Base-by-base conservation (phyloP, 2,888 invertebrate genomes). In the Mylabris sibirica region DNA sequence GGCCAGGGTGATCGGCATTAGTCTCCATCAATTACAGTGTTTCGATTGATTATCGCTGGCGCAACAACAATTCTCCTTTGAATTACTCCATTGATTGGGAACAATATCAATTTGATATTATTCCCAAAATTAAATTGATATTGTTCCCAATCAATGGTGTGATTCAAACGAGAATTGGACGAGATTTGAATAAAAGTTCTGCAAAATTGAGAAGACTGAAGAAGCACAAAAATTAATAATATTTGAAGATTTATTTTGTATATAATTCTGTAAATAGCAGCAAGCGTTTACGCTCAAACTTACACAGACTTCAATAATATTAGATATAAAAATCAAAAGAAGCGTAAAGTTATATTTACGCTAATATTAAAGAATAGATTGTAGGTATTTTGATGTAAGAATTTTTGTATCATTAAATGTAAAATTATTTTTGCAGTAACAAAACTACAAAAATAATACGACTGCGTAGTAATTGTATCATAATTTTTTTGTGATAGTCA, bases 1-100 rank as follows among this genome's bases (percentile, higher is more conserved):
- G 99, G 99, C 57, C 92, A 96, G 80, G 98, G 99, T 95, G 11
- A 91, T 99, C 86, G 98, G n/a, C n/a, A n/a, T n/a, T n/a, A n/a
- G n/a, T n/a, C n/a, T n/a, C n/a, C n/a, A n/a, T n/a, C n/a, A n/a
- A n/a, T n/a, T n/a, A n/a, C n/a, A n/a, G 98, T 59, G 95, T 99
- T 83, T 87, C 97, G 67, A 96, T 99, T 22, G 98, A 99, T 84
- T 91, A 92, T 77, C 91, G 98, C 77, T 91, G 98, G 72, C 91
- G 93, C 69, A 98, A 98, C 86, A 94, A 94, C n/a, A n/a, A n/a
- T n/a, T n/a, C n/a, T n/a, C 12, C n/a, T 34, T 14, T 35, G 22
- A 11, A 63, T n/a, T 2, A 44, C 20, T n/a, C 5, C 11, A 84
- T 95, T 95, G 85, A 92, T 89, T 69, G 98, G 98, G 94, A 97